phyloP scores from a whole-genome alignment of 2,113 vertebrate genomes.

The Maccullochella peelii region DNA sequence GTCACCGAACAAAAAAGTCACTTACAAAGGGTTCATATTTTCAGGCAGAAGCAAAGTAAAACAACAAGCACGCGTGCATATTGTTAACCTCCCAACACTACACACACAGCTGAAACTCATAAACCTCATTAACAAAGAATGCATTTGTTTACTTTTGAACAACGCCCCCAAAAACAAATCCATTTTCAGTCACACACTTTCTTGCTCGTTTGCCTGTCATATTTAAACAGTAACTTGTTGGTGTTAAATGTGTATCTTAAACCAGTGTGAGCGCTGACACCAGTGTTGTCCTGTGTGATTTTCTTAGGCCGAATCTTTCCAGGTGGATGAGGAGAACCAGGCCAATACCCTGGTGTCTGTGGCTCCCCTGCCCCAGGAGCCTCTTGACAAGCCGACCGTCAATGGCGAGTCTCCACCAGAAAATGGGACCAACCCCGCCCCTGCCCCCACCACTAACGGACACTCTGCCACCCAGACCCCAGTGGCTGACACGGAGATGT shows the following conservation, averaged over 20 bases:
- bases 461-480: constrained; percentile 83
- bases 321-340: constrained; percentile 89
- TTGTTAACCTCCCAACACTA: constrained; percentile 1
- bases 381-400: constrained; percentile 85
- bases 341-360: constrained; percentile 88
- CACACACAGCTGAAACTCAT: constrained; percentile 46
- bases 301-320: constrained; percentile 87
- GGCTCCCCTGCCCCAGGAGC: constrained; percentile 81
- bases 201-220: constrained; percentile 15
- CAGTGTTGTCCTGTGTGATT: constrained; percentile 11
- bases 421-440: constrained; percentile 85
- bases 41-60: neutral
- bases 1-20: neutral
- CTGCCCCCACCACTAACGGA: constrained; percentile 84
- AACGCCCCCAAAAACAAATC: constrained; percentile 32
- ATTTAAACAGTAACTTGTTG: constrained; percentile 30
- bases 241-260: constrained; percentile 5
- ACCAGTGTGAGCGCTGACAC: neutral
- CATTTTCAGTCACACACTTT: constrained; percentile 18
- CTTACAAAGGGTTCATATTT: neutral
- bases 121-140: constrained; percentile 49
- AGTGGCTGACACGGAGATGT: constrained; percentile 91
- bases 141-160: constrained; percentile 44
- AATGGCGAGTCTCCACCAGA: constrained; percentile 88
- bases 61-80: neutral